Conservation (phyloP, 2,113 vertebrate species). For the Egretta garzetta region DNA sequence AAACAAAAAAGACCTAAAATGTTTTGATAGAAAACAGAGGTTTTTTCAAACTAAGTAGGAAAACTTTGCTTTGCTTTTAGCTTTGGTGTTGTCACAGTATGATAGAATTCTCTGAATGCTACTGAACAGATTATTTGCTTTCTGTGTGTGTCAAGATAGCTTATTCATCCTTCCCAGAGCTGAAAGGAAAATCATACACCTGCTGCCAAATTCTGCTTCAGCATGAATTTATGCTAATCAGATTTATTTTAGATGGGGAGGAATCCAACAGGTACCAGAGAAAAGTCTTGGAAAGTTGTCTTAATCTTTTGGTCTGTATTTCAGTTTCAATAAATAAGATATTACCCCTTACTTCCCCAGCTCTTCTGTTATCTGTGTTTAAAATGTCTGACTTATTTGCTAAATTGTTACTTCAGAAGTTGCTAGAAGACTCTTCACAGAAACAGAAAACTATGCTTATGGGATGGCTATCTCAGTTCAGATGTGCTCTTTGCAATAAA, state of each 20-base stretch:
- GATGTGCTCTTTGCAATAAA: neutral
- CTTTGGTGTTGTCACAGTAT: neutral
- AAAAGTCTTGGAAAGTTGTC: neutral
- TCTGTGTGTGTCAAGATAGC: neutral
- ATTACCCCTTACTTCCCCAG: accelerated
- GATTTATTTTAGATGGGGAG: neutral
- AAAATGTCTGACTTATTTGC: neutral
- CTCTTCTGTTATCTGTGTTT: neutral
- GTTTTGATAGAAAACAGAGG: neutral
- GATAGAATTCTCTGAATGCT: neutral
- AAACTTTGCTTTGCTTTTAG: neutral
- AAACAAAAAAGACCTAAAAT: neutral
- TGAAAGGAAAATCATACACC: neutral
- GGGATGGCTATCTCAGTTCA: neutral
- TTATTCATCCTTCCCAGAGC: neutral
- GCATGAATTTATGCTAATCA: neutral
- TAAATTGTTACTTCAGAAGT: neutral
- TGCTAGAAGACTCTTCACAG: neutral
- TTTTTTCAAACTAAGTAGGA: neutral
- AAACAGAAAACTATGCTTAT: neutral
- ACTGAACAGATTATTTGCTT: neutral
- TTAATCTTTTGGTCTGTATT: neutral
- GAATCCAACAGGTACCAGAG: neutral
- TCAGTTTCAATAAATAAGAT: neutral
- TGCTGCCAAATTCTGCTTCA: neutral